Conservation (phyloP, 2,113 vertebrate genomes). For the Cyanocitta stelleri region DNA sequence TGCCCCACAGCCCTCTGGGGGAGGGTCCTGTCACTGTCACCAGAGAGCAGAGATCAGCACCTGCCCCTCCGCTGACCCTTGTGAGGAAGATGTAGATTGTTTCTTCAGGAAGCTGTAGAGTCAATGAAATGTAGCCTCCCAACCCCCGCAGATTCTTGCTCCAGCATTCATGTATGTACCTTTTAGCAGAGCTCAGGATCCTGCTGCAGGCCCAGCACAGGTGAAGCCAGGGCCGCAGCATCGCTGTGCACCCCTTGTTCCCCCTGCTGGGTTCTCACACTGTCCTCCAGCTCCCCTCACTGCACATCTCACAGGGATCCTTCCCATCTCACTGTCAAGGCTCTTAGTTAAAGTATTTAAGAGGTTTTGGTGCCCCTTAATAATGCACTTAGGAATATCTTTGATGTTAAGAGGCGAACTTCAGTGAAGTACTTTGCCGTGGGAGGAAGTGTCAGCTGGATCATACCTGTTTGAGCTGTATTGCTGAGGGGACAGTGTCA, state of each 20-base stretch:
- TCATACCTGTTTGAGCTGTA: background rate
- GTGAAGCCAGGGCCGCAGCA: background rate
- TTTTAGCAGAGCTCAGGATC: background rate
- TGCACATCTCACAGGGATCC: background rate
- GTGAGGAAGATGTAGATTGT: background rate
- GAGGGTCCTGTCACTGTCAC: background rate
- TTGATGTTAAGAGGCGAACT: background rate
- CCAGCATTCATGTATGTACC: background rate
- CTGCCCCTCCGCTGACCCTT: background rate
- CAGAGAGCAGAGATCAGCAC: background rate
- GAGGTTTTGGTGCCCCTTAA: background rate
- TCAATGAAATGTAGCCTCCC: background rate
- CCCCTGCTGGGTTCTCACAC: rapidly evolving
- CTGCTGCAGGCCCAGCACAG: rapidly evolving
- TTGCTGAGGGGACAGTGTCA: background rate
- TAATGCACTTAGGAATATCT: background rate
- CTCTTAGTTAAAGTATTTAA: background rate
- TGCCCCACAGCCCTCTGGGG: background rate
- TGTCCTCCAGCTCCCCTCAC: background rate
- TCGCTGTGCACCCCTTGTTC: rapidly evolving
- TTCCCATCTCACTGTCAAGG: background rate
- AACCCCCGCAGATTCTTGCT: background rate
- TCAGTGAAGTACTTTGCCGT: background rate
- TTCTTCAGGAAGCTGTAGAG: background rate
- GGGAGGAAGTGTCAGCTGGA: background rate